A percentile compares a stretch with the other conserved stretches of the same genome.
Evolutionary conservation across 2,888 invertebrate species (phyloP).

Genomic region (Polyommatus icarus): DNA sequence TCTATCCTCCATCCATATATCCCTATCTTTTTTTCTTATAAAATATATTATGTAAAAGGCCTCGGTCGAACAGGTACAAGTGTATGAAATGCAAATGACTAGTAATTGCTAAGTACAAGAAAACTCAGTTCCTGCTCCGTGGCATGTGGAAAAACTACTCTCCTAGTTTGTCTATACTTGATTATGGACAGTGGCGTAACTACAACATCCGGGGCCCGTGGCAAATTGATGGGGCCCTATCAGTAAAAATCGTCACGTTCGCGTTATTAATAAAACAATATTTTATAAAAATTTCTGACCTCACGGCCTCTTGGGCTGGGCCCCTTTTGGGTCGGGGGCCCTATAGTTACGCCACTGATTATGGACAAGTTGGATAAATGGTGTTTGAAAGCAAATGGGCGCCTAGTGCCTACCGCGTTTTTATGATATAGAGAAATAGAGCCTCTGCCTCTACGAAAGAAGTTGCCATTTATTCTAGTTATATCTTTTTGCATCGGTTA

Average conservation of each 20-base stretch:
- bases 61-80: not conserved
- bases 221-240: no score
- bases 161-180: not conserved
- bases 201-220: no score
- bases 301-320: no score
- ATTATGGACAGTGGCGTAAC: no score
- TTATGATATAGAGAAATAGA: not conserved
- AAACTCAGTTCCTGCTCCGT: constrained; percentile 5
- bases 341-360: no score
- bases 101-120: not conserved
- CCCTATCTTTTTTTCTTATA: not conserved
- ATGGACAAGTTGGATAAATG: not conserved
- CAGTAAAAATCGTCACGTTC: no score
- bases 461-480: no score
- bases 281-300: no score
- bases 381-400: not conserved
- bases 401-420: not conserved
- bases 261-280: no score
- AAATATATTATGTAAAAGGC: not conserved
- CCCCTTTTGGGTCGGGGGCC: no score
- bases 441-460: not conserved
- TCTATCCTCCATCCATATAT: no score
- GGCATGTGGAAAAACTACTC: constrained; percentile 18
- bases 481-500: no score
- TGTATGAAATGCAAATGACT: constrained; percentile 3